These are phyloP conservation scores for Nephrotoma appendiculata DNA, from an alignment of 2,888 invertebrate species.

Conservation along the genomic window DNA sequence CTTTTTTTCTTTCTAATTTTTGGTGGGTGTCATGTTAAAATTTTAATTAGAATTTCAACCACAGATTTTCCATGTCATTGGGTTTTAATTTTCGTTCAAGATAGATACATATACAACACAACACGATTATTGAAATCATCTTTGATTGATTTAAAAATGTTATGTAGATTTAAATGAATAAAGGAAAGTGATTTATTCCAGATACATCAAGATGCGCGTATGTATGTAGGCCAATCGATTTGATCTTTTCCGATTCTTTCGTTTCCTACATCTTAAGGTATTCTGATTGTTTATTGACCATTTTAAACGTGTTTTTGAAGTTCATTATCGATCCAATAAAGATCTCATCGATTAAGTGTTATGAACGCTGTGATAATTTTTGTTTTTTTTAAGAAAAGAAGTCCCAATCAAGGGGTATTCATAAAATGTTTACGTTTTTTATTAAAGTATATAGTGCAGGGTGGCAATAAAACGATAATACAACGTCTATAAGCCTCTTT, in stretches of 20 bases:
- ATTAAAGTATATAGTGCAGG: too few relatives aligned
- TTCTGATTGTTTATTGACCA: neutral
- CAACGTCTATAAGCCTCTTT: too few relatives aligned
- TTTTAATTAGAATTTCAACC: neutral
- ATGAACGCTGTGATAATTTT: too few relatives aligned
- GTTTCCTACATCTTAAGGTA: neutral
- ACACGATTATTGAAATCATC: neutral
- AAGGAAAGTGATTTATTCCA: neutral
- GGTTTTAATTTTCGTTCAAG: neutral
- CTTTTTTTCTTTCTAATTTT: neutral
- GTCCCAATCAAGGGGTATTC: too few relatives aligned
- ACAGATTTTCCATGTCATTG: neutral
- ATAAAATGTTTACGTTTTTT: too few relatives aligned
- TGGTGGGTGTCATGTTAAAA: neutral
- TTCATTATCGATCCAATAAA: neutral
- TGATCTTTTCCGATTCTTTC: neutral
- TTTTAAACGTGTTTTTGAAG: neutral
- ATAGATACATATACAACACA: neutral
- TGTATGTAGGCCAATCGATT: neutral
- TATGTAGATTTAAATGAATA: neutral
- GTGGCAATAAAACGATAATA: too few relatives aligned
- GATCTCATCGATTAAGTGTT: neutral
- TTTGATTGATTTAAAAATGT: neutral
- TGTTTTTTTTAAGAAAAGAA: too few relatives aligned
- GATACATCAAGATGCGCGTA: neutral